Evolutionary conservation across 2,797 vertebrate species (phyloP).

Genomic region (Macrochelys suwanniensis): DNA sequence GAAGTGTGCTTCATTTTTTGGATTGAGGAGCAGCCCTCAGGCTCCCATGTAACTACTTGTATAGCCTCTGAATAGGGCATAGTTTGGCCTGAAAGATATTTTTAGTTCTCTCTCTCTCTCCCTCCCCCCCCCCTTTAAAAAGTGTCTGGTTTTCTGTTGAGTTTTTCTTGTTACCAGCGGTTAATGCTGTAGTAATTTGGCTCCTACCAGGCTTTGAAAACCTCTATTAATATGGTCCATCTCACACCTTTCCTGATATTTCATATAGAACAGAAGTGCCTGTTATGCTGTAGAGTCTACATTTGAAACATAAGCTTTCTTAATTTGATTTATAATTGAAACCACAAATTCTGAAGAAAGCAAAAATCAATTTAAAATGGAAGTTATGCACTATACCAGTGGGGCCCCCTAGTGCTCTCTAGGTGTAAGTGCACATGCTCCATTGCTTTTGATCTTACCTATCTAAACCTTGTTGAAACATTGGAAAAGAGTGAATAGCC

Average conservation of each 20-base stretch:
- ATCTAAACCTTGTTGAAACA: background rate
- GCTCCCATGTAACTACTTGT: background rate
- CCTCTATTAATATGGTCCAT: background rate
- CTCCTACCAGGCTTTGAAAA: background rate
- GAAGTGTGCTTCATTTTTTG: background rate
- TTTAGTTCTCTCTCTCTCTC: background rate
- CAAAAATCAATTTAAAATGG: background rate
- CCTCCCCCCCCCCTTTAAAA: background rate
- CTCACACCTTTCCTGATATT: background rate
- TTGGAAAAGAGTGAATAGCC: background rate
- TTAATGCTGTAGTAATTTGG: background rate
- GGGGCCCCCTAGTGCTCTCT: background rate
- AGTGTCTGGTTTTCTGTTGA: background rate
- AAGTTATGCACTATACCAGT: background rate
- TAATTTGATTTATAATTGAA: background rate
- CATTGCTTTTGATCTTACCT: background rate
- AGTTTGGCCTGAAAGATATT: background rate
- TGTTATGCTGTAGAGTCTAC: background rate
- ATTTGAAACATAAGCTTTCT: background rate
- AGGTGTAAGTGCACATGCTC: background rate
- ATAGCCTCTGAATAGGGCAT: background rate
- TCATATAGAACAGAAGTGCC: background rate
- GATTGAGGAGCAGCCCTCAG: background rate
- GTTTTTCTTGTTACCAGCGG: background rate
- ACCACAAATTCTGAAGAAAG: background rate